Conservation (phyloP, 2,888 invertebrate genomes). For the Dromius quadrimaculatus region DNA sequence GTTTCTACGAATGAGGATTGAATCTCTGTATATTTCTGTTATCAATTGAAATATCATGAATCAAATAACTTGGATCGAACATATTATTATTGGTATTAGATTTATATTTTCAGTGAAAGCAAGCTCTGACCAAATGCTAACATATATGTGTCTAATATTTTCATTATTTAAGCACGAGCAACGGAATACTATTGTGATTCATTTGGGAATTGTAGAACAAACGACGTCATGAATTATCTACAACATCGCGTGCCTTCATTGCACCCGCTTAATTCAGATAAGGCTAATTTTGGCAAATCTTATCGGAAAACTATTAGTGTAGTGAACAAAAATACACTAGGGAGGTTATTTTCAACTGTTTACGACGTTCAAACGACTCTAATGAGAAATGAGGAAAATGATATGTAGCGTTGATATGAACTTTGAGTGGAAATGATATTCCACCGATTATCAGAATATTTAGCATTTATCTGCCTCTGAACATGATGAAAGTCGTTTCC, state of each 20-base stretch:
- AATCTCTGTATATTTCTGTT: too few relatives aligned
- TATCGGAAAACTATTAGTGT: slow-evolving; percentile 36
- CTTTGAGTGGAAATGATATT: slow-evolving; percentile 25
- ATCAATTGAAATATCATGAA: too few relatives aligned
- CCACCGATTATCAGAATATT: slow-evolving; percentile 6
- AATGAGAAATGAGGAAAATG: slow-evolving; percentile 5
- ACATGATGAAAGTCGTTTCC: too few relatives aligned
- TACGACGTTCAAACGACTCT: slow-evolving; percentile 1
- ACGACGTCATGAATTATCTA: slow-evolving; percentile 33
- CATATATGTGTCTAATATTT: too few relatives aligned
- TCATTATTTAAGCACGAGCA: too few relatives aligned
- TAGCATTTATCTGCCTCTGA: slow-evolving; percentile 20
- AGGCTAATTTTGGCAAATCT: slow-evolving; percentile 20
- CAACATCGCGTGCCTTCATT: slow-evolving; percentile 23
- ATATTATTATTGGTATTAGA: too few relatives aligned
- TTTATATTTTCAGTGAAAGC: too few relatives aligned
- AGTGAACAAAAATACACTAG: background rate
- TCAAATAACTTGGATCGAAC: too few relatives aligned
- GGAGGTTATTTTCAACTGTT: slow-evolving; percentile 16
- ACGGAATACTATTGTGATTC: too few relatives aligned
- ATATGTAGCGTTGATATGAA: slow-evolving; percentile 20
- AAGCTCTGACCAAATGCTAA: too few relatives aligned
- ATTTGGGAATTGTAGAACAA: slow-evolving; percentile 14
- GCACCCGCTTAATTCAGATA: slow-evolving; percentile 19
- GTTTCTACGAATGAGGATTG: too few relatives aligned